Percentiles rank a stretch among this genome's conserved stretches.
phyloP scores from a whole-genome alignment of 2,888 invertebrate species.

The Priocnemis perturbator region DNA sequence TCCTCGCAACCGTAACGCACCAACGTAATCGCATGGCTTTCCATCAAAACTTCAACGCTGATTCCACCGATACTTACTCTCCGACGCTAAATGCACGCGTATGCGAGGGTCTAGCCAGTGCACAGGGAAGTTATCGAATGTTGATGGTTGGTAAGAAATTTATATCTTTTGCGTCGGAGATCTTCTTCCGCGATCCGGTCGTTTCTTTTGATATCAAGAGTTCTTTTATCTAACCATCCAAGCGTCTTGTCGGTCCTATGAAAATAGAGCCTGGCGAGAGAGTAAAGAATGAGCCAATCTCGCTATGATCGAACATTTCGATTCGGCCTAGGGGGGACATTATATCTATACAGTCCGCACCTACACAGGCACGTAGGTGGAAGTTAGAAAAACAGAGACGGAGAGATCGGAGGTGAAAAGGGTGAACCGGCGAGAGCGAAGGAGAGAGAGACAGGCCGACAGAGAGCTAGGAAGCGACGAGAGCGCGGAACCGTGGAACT shows the following conservation, averaged over 20 bases:
- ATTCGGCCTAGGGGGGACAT: constrained; percentile 47
- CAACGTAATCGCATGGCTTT: too few relatives aligned
- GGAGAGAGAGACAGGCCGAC: constrained; percentile 17
- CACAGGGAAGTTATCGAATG: too few relatives aligned
- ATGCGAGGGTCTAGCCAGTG: too few relatives aligned
- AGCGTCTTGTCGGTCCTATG: constrained; percentile 40
- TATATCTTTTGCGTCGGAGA: neutral
- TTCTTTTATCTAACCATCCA: constrained; percentile 46
- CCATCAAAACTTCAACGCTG: too few relatives aligned
- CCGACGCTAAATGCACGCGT: too few relatives aligned
- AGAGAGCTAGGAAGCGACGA: constrained; percentile 25
- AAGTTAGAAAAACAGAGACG: neutral
- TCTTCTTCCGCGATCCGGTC: constrained; percentile 31
- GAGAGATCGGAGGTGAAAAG: constrained; percentile 8
- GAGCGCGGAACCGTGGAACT: constrained; percentile 35
- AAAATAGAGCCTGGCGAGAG: constrained; percentile 57
- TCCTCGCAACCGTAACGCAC: too few relatives aligned
- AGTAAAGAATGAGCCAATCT: constrained; percentile 69
- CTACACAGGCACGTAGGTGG: constrained; percentile 21
- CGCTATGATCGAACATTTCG: constrained; percentile 69
- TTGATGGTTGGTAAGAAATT: too few relatives aligned
- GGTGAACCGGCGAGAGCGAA: constrained; percentile 1
- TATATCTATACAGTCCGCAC: constrained; percentile 26
- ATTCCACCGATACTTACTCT: too few relatives aligned
- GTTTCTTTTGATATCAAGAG: constrained; percentile 43